Conservation (phyloP, 2,888 invertebrate genomes). For the Patella pellucida region DNA sequence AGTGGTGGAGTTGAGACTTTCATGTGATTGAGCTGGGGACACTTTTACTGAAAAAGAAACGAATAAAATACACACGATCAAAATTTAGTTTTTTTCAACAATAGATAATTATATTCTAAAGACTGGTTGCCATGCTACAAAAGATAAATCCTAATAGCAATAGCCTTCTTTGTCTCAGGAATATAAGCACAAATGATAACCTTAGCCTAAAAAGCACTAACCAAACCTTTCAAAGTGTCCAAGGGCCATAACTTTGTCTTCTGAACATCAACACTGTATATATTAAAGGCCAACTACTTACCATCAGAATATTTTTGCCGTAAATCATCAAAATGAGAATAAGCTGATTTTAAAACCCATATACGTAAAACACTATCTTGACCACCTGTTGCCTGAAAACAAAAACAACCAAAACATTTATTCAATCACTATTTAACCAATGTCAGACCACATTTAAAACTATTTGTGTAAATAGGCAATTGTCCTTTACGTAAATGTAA, state of each 20-base stretch:
- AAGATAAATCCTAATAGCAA: not conserved
- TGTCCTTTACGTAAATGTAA: no score
- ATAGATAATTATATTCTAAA: not conserved
- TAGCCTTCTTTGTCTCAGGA: not conserved
- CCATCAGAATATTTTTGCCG: constrained; percentile 73
- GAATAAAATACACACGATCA: not conserved
- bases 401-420: not conserved
- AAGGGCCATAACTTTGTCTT: not conserved
- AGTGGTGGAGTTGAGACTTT: constrained; percentile 83
- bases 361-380: constrained; percentile 94
- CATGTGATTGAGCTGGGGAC: constrained; percentile 90
- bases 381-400: constrained; percentile 87
- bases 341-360: constrained; percentile 94
- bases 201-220: not conserved
- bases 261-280: not conserved
- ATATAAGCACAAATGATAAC: not conserved
- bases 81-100: no score
- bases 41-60: constrained; percentile 51
- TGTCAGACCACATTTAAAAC: no score
- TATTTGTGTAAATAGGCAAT: no score
- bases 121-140: not conserved
- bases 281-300: constrained; percentile 33
- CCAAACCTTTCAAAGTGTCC: no score
- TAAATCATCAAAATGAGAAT: constrained; percentile 93
- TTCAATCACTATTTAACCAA: no score